Base-by-base conservation (phyloP, 2,888 invertebrate species). In the Parnassius smintheus region DNA sequence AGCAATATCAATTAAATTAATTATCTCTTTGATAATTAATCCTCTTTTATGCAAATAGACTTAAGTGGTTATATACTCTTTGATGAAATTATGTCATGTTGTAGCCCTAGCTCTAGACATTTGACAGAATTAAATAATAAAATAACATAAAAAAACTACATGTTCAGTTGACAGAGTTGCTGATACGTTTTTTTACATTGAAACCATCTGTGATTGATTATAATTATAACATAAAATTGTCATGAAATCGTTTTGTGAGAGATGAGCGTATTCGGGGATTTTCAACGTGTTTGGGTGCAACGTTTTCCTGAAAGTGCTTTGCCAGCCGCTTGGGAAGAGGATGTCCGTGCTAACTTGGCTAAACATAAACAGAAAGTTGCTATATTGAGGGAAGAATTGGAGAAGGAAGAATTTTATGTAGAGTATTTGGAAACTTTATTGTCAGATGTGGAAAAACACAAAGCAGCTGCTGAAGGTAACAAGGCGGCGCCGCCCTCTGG, bases 261-360 rank as follows among this genome's bases (percentile, higher is more conserved):
- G 90, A 95, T 95, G 97, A 97, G 96, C 93, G 96, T 97, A 82
- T 97, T 96, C 87, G 95, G 96, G 83, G 97, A 97, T 93, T 97
- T 97, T 91, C 96, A 96, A 92, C 96, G 96, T 86, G 96, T 97
- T 89, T 97, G 97, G 97, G 94, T 95, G 91, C 95, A 97, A 93
- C 94, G 97, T 81, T 97, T 97, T 93, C 97, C 97, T 74, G 96
- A 96, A 82, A 96, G 96, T 92, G 96, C 96, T 74, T 93, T 97
- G 76, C 97, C 97, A 84, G 96, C 96, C 83, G 97, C 97, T 83
- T 97, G 97, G 97, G 97, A 97, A 87, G 97, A 96, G 91, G 97
- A 97, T 93, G 97, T 97, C 81, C 94, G 97, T 81, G 96, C 96
- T 73, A 97, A 97, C 92, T 93, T 98, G 76, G 94, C 95, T 78